phyloP scores from a whole-genome alignment of 2,888 invertebrate species.

The Drosophila affinis region DNA sequence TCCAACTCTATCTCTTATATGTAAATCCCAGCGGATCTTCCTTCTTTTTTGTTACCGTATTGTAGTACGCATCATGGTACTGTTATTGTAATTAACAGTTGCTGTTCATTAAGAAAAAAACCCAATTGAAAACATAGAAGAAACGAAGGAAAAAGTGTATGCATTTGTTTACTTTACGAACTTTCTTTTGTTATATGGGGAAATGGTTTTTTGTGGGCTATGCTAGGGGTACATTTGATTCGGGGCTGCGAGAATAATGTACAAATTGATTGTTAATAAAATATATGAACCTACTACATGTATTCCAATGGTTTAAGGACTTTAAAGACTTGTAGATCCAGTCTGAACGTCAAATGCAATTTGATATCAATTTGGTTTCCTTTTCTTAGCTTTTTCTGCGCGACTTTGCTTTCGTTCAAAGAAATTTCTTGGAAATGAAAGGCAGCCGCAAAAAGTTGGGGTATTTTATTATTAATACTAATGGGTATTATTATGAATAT shows the following conservation, averaged over 20 bases:
- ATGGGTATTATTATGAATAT: not conserved
- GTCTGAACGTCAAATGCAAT: not conserved
- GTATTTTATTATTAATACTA: not conserved
- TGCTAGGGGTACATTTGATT: conserved; percentile 4
- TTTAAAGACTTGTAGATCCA: not conserved
- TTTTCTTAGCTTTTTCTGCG: not conserved
- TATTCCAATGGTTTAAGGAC: not conserved
- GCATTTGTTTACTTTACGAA: conserved; percentile 36
- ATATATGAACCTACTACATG: not conserved
- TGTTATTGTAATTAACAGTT: conserved; percentile 70
- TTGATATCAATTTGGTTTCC: not conserved
- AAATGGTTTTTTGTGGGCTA: not conserved
- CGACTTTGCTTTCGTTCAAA: too few relatives aligned
- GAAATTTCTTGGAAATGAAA: not conserved
- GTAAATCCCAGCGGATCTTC: not conserved
- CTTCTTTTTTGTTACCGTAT: conserved; percentile 13
- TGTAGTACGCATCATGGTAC: conserved; percentile 23
- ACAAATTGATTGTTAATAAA: not conserved
- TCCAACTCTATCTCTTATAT: not conserved
- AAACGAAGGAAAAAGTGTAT: not conserved
- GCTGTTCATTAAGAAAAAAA: conserved; percentile 6
- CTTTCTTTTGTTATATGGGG: not conserved
- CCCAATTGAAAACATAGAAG: not conserved
- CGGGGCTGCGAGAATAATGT: not conserved
- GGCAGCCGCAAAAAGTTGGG: not conserved